These are phyloP conservation scores for Brotula barbata DNA, from an alignment of 2,797 vertebrate species.

Conservation along the genomic window DNA sequence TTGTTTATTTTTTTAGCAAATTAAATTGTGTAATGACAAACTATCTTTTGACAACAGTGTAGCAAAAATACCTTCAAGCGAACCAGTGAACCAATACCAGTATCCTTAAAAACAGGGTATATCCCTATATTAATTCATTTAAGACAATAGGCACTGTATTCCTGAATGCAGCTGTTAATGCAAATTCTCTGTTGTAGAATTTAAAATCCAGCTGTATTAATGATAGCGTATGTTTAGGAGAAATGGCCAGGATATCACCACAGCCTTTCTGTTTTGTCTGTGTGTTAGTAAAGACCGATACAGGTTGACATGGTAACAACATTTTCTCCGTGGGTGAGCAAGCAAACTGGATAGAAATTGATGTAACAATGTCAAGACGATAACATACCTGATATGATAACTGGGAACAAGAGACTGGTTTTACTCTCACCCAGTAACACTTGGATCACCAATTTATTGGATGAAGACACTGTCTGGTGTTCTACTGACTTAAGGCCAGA, in stretches of 20 bases:
- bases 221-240: background rate
- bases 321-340: too few species aligned
- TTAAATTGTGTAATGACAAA: too few species aligned
- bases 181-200: slow-evolving; percentile 13
- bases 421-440: slow-evolving; percentile 34
- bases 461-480: slow-evolving; percentile 31
- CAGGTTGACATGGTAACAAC: slow-evolving; percentile 59
- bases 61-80: too few species aligned
- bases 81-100: too few species aligned
- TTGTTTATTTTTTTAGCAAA: too few species aligned
- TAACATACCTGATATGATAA: slow-evolving; percentile 37
- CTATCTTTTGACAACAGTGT: too few species aligned
- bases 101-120: too few species aligned
- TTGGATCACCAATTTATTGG: slow-evolving; percentile 24
- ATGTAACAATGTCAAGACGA: too few species aligned
- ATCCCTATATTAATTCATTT: background rate
- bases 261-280: slow-evolving; percentile 17
- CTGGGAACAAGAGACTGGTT: slow-evolving; percentile 14
- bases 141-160: slow-evolving; percentile 29
- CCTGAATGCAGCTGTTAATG: slow-evolving; percentile 45
- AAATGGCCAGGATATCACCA: slow-evolving; percentile 6
- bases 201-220: slow-evolving; percentile 26
- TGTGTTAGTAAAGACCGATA: slow-evolving; percentile 33
- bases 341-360: too few species aligned
- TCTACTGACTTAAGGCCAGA: slow-evolving; percentile 41